These are phyloP conservation scores for Toxotes chatareus DNA, from an alignment of 2,113 vertebrate species.

Conservation along the genomic window DNA sequence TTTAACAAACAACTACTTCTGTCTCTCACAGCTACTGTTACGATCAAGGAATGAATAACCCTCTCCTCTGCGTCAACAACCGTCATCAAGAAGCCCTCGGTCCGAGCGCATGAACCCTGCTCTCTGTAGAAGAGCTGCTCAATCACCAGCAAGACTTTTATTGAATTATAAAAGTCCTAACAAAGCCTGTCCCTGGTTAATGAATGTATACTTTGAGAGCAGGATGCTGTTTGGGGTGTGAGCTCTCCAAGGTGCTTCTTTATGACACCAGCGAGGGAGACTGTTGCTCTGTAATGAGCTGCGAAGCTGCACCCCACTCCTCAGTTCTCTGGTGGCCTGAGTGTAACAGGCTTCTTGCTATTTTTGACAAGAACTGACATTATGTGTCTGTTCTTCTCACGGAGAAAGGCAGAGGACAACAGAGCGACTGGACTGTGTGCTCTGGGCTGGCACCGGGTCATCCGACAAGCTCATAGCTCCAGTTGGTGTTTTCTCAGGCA, in stretches of 20 bases:
- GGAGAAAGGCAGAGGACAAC: slow-evolving; percentile 1
- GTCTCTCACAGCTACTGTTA: background rate
- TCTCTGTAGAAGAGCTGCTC: background rate
- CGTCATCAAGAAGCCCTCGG: background rate
- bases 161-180: background rate
- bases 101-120: background rate
- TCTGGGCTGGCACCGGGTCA: background rate
- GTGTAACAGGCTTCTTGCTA: slow-evolving; percentile 43
- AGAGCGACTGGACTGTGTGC: background rate
- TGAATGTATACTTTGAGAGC: slow-evolving; percentile 4
- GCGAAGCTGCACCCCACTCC: slow-evolving; percentile 50
- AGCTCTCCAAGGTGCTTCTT: slow-evolving; percentile 49
- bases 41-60: background rate
- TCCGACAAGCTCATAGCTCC: background rate
- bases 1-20: background rate
- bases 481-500: slow-evolving; percentile 28
- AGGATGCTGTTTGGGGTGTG: slow-evolving; percentile 11
- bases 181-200: slow-evolving; percentile 3
- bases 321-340: slow-evolving; percentile 32
- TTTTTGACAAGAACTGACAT: slow-evolving; percentile 57
- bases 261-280: slow-evolving; percentile 55
- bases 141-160: background rate
- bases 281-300: slow-evolving; percentile 60
- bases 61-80: background rate
- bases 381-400: slow-evolving; percentile 15